Conservation (phyloP, 1,140 invertebrate species). For the Phymorhynchus buccinoides region DNA sequence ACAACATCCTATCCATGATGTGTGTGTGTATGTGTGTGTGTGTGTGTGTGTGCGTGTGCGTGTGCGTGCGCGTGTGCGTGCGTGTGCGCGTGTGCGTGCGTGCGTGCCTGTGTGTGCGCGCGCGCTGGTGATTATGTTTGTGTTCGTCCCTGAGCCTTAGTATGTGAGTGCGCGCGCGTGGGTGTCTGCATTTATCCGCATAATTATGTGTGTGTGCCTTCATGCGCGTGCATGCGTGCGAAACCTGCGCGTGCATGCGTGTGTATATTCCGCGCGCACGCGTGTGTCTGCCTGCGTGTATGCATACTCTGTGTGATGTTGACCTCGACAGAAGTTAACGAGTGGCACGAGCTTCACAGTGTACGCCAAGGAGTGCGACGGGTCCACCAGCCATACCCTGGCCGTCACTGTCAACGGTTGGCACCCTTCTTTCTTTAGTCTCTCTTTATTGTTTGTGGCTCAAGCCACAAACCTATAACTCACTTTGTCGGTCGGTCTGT, state of each 20-base stretch:
- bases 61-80: slow-evolving; percentile 11
- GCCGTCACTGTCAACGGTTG: no score
- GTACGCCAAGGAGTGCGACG: no score
- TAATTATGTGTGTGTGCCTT: background rate
- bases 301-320: no score
- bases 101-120: background rate
- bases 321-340: no score
- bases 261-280: background rate
- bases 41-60: slow-evolving; percentile 24
- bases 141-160: background rate
- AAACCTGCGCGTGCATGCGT: background rate
- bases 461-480: no score
- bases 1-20: background rate
- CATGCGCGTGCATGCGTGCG: background rate
- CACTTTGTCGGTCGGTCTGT: no score
- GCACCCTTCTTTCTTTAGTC: no score
- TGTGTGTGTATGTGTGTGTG: slow-evolving; percentile 26
- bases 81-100: background rate
- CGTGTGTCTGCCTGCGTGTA: no score
- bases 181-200: background rate
- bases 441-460: no score
- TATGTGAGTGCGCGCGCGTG: background rate
- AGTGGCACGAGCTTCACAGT: no score
- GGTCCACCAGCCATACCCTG: no score
- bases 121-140: background rate